These are phyloP conservation scores for Chiloscyllium punctatum DNA, from an alignment of 2,797 vertebrate genomes.

Conservation along the genomic window DNA sequence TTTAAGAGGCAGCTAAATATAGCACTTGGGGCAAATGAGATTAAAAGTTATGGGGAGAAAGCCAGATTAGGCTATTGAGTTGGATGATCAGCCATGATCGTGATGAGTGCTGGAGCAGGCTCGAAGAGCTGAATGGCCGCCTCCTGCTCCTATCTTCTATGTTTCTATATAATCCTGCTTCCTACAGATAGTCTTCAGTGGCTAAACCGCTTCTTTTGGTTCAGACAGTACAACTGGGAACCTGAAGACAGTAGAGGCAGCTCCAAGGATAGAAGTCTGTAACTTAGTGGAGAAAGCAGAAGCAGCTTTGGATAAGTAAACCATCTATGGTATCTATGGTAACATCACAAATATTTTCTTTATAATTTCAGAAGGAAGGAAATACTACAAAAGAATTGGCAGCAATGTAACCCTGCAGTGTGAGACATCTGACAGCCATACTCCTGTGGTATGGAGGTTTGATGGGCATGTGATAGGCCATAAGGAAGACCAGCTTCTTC, in stretches of 20 bases:
- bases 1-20: too few species aligned
- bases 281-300: not conserved
- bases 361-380: slow-evolving; percentile 58
- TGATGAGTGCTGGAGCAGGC: too few species aligned
- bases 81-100: too few species aligned
- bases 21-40: too few species aligned
- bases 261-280: not conserved
- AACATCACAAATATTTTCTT: not conserved
- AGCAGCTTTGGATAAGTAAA: not conserved
- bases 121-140: too few species aligned
- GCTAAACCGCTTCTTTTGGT: too few species aligned
- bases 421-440: slow-evolving; percentile 73
- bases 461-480: slow-evolving; percentile 78
- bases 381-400: slow-evolving; percentile 78
- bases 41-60: too few species aligned
- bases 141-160: too few species aligned
- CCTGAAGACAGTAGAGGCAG: not conserved
- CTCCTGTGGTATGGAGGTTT: slow-evolving; percentile 83
- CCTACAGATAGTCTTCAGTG: too few species aligned
- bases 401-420: slow-evolving; percentile 85
- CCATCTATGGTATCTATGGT: not conserved
- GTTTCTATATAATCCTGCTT: not conserved
- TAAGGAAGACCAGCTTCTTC: slow-evolving; percentile 57
- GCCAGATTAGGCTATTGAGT: too few species aligned
- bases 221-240: not conserved